phyloP scores from a whole-genome alignment of 2,113 vertebrate genomes.

The Crotalus horridus region DNA sequence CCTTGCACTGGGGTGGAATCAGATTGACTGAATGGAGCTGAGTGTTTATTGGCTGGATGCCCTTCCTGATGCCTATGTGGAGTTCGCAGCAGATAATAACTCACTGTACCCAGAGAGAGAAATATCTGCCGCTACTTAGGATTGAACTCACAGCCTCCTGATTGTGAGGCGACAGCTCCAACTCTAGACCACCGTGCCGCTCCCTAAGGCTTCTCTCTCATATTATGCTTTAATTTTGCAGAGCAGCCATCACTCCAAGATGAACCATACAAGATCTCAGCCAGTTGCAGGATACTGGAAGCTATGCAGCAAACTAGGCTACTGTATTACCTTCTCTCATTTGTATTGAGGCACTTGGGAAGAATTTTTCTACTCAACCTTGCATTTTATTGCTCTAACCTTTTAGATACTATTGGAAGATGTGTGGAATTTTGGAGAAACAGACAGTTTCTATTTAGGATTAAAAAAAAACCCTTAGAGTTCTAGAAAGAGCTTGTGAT shows the following conservation, averaged over 20 bases:
- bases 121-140: too few species aligned
- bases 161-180: too few species aligned
- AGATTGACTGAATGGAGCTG: too few species aligned
- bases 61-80: too few species aligned
- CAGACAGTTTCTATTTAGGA: not conserved
- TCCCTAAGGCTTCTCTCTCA: not conserved
- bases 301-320: not conserved
- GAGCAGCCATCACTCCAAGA: not conserved
- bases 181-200: too few species aligned
- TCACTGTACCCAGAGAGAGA: too few species aligned
- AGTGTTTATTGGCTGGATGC: too few species aligned
- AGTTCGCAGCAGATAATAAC: too few species aligned
- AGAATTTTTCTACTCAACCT: not conserved
- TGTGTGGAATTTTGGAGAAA: not conserved
- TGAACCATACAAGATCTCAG: not conserved
- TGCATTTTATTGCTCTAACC: not conserved
- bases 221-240: not conserved
- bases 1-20: too few species aligned
- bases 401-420: not conserved
- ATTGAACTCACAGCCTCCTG: too few species aligned
- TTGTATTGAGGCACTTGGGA: not conserved
- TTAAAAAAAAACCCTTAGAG: not conserved
- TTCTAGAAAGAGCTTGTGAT: not conserved
- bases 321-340: not conserved
- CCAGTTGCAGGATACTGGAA: not conserved